These are phyloP conservation scores for Ctenomys sociabilis DNA, from an alignment of 2,113 vertebrate species.

Conservation along the genomic window DNA sequence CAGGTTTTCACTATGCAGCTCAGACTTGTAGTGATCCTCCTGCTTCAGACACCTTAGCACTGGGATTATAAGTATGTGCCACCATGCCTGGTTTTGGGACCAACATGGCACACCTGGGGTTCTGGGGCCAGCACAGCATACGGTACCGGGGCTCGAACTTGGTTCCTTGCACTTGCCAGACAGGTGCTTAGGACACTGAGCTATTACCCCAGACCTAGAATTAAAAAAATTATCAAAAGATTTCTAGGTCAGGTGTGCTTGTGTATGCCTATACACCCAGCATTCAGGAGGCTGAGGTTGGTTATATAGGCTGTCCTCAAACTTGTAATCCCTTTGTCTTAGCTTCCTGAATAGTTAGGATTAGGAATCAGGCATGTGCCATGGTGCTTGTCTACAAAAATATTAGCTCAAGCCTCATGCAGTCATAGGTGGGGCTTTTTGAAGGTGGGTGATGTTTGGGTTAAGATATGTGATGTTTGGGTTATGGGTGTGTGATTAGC, in stretches of 20 bases:
- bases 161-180: too few species aligned
- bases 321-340: background rate
- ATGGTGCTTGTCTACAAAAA: background rate
- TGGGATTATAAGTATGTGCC: too few species aligned
- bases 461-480: background rate
- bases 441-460: background rate
- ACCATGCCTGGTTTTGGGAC: too few species aligned
- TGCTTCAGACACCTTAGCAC: too few species aligned
- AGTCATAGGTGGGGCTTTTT: background rate
- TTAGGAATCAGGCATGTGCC: background rate
- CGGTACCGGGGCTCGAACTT: too few species aligned
- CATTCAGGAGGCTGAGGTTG: background rate
- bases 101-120: too few species aligned
- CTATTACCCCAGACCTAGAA: background rate
- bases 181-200: too few species aligned
- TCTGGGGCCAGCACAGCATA: too few species aligned
- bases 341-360: background rate
- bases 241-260: background rate
- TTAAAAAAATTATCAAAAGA: constrained; percentile 36
- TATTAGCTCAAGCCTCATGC: background rate
- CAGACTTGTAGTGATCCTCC: too few species aligned
- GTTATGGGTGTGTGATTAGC: background rate
- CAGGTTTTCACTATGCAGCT: too few species aligned
- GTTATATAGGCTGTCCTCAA: background rate
- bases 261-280: background rate